Evolutionary conservation across 2,888 invertebrate species (phyloP).

Genomic region (Tethea ocularis): DNA sequence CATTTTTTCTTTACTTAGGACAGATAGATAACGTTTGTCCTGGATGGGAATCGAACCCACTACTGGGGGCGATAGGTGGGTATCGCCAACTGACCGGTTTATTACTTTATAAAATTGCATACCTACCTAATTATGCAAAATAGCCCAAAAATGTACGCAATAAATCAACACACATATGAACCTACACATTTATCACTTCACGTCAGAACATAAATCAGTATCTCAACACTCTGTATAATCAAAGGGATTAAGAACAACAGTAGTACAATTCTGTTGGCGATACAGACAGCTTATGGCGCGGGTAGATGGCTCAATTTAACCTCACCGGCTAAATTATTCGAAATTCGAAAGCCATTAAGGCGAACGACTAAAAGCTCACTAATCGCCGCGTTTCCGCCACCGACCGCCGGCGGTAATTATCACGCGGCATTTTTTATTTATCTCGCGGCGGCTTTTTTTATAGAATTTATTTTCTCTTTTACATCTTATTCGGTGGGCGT

Average conservation of each 20-base stretch:
- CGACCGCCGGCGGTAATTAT: conserved; percentile 45
- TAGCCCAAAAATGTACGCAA: not conserved
- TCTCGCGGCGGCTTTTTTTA: conserved; percentile 37
- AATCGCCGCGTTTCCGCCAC: conserved; percentile 73
- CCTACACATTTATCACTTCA: not conserved
- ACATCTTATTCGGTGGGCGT: conserved; percentile 30
- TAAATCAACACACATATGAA: not conserved
- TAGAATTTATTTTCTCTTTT: conserved; percentile 44
- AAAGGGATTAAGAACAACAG: not conserved
- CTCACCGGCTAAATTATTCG: conserved; percentile 53
- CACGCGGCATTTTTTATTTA: conserved; percentile 41
- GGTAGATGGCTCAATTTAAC: conserved; percentile 41
- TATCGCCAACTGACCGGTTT: no score
- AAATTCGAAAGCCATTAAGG: conserved; percentile 58
- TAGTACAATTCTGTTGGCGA: not conserved
- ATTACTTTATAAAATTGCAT: no score
- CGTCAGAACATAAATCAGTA: not conserved
- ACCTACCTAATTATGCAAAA: no score
- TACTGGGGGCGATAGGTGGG: no score
- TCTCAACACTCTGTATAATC: not conserved
- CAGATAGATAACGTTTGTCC: no score
- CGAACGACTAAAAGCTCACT: conserved; percentile 64
- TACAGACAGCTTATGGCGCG: conserved; percentile 16
- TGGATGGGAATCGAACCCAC: no score
- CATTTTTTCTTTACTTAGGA: no score